Conservation (phyloP, 2,797 vertebrate genomes). For the Smutsia temminckii region DNA sequence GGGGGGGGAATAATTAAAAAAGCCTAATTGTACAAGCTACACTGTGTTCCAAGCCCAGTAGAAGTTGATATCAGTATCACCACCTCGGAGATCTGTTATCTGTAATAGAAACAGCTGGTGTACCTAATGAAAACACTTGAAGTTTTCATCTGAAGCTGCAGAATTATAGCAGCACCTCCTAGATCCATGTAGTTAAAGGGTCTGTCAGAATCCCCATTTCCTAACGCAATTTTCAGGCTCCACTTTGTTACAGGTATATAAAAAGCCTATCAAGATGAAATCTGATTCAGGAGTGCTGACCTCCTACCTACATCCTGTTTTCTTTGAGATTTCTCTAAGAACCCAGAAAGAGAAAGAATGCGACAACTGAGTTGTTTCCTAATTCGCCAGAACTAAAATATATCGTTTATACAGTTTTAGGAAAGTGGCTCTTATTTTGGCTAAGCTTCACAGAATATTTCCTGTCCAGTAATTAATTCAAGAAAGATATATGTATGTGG, state of each 20-base stretch:
- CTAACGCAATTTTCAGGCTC: conserved; percentile 72
- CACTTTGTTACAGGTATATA: conserved; percentile 66
- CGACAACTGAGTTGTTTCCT: background rate
- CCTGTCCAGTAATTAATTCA: conserved; percentile 43
- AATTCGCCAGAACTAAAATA: conserved; percentile 21
- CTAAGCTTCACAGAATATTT: conserved; percentile 42
- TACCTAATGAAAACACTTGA: conserved; percentile 84
- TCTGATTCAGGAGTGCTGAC: conserved; percentile 59
- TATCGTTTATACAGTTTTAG: background rate
- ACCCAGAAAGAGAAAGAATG: background rate
- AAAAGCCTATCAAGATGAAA: conserved; percentile 74
- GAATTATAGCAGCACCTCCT: conserved; percentile 80
- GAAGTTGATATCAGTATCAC: conserved; percentile 78
- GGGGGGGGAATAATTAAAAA: conserved; percentile 50
- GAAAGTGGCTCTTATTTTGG: background rate
- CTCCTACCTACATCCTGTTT: conserved; percentile 56
- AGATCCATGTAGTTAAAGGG: conserved; percentile 76
- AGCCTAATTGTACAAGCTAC: conserved; percentile 79
- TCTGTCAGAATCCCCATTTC: conserved; percentile 77
- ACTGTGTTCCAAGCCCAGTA: conserved; percentile 76
- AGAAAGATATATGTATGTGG: background rate
- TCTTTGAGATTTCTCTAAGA: conserved; percentile 49
- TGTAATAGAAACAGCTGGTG: conserved; percentile 85
- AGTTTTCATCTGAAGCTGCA: conserved; percentile 79
- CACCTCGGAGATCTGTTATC: conserved; percentile 82